Conservation (phyloP, 2,797 vertebrate species). For the Antrozous pallidus region DNA sequence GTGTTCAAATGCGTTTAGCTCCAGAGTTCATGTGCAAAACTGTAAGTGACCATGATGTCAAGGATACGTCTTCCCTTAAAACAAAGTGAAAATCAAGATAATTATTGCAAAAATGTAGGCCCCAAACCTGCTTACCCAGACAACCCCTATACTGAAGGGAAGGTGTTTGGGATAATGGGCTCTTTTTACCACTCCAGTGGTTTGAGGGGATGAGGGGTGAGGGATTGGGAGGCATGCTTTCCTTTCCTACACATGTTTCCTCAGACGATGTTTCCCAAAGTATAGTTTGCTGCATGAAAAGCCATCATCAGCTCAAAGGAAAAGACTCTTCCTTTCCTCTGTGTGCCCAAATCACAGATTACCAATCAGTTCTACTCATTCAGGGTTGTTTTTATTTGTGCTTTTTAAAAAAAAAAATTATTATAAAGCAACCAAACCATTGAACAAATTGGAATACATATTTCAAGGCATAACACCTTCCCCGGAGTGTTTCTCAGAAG, state of each 20-base stretch:
- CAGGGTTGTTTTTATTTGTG: too few relatives aligned
- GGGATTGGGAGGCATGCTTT: not conserved
- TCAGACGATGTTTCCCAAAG: not conserved
- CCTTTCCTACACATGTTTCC: conserved; percentile 21
- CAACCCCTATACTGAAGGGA: conserved; percentile 19
- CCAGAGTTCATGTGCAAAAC: not conserved
- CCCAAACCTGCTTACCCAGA: not conserved
- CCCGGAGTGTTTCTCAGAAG: not conserved
- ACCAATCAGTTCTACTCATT: not conserved
- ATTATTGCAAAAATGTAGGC: not conserved
- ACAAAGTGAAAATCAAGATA: conserved; percentile 2
- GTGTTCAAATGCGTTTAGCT: not conserved
- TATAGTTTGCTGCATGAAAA: not conserved
- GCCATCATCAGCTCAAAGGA: not conserved
- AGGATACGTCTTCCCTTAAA: conserved; percentile 8
- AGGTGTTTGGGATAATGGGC: conserved; percentile 16
- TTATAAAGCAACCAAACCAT: not conserved
- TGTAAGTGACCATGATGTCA: not conserved
- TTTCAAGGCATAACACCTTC: not conserved
- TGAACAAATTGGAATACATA: not conserved
- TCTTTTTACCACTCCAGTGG: conserved; percentile 18
- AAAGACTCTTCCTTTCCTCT: not conserved
- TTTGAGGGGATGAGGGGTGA: not conserved
- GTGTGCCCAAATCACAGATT: not conserved
- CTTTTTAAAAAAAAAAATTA: too few relatives aligned